These are phyloP conservation scores for Geophilus truncorum DNA, from an alignment of 2,888 invertebrate genomes.

Conservation along the genomic window DNA sequence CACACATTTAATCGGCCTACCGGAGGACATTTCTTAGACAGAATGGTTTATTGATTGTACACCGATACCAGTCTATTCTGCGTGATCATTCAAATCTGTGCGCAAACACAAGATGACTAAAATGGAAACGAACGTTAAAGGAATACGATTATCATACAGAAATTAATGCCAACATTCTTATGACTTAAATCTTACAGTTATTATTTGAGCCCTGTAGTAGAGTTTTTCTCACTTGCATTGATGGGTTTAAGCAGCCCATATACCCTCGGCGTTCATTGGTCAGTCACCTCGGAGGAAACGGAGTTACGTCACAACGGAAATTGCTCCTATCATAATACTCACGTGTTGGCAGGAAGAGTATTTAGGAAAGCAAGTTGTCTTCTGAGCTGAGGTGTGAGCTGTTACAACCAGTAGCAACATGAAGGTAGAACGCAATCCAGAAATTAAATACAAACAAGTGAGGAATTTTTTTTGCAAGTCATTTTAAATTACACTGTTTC, in stretches of 20 bases:
- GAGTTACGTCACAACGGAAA: neutral
- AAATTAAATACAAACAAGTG: slow-evolving; percentile 32
- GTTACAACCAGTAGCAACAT: too few relatives aligned
- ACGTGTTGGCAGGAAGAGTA: neutral
- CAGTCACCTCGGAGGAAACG: neutral
- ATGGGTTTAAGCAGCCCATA: neutral
- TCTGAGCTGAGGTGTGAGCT: too few relatives aligned
- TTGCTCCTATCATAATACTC: neutral
- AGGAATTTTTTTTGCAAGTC: neutral
- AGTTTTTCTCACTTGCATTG: neutral
- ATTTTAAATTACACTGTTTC: too few relatives aligned
- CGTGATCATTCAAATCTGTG: neutral
- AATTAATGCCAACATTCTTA: neutral
- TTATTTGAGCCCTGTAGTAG: neutral
- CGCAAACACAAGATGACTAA: neutral
- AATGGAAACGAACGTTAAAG: neutral
- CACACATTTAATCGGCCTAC: slow-evolving; percentile 56
- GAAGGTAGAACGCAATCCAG: slow-evolving; percentile 20
- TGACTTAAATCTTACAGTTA: neutral
- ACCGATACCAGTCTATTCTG: neutral
- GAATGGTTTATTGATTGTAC: neutral
- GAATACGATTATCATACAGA: neutral
- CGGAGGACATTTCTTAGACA: slow-evolving; percentile 43
- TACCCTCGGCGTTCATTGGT: neutral
- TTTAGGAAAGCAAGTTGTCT: slow-evolving; percentile 8